Evolutionary conservation across 2,113 vertebrate species (phyloP), one percentile per base, ranked within the genome.

Genomic region (Genyomyrus donnyi): DNA sequence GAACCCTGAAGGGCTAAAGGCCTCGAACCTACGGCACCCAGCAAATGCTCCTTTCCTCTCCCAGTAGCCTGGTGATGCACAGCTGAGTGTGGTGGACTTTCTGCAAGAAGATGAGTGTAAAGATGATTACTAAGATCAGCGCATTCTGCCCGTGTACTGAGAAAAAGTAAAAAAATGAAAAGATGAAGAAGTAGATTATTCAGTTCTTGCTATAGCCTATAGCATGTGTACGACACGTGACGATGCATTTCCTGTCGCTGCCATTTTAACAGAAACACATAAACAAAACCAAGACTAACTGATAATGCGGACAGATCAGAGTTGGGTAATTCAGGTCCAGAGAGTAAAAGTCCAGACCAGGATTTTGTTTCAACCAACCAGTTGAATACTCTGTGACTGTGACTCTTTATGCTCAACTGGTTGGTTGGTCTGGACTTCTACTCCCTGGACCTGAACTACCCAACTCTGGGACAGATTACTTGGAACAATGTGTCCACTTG

Each of bases 21-120:
- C 62, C n/a, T 70, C n/a, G 6, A 70, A 70, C 62, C n/a, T 70
- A 70, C 10, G 13, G n/a, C n/a, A 93, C 97, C 90, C 99, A 99
- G 92, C 95, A 97, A 1, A 77, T 96, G 0, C 96, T 97, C 83
- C 96, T 98, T 50, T 98, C 97, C 93, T 97, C 97, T 0, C 92
- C 96, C 84, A 93, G 97, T 93, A 95, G 97, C 91, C 95, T 94
- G 0, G 98, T 99, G 96, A 97, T 97, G 88, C 87, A 62, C 85
- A 53, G 88, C 5, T 42, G 52, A 2, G 90, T 86, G 52, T 90
- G 52, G 80, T 19, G 53, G 46, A 87, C 46, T 87, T 87, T 85
- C 48, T 24, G 83, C 45, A 48, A 50, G 85, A 50, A 27, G 3
- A 58, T 58, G 21, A 58, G 56, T 58, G 56, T 58, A 27, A 86